Base-by-base conservation (phyloP, 2,113 vertebrate genomes). In the Campylomormyrus tamandua region DNA sequence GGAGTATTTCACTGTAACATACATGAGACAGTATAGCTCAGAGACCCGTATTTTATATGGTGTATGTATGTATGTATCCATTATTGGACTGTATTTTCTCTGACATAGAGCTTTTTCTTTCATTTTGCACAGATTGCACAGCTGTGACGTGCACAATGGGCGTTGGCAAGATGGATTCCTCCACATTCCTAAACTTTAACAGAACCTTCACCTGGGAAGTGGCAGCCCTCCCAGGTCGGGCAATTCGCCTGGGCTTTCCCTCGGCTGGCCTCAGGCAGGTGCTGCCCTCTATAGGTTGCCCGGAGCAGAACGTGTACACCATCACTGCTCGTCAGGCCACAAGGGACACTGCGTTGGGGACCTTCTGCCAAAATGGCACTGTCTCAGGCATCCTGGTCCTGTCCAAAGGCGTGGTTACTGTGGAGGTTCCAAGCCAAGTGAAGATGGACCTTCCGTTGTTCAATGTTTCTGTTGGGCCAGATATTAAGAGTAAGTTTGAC, bases 201-300 rank as follows among this genome's bases (percentile, higher is more conserved):
- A 97, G 95, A 88, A 98, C 93, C 1, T 98, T 96, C 90, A 91
- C 90, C 92, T 99, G 98, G 98, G 95, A 96, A 0, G 92, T 98
- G 90, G 95, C 17, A 0, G 95, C 96, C 0, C 89, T 90, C 0
- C 91, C 85, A 1, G 94, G 90, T 1, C 93, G 93, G 2, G 95
- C 96, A 0, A 92, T 98, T 3, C 94, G 94, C 46, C 92, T 98
- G 84, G 94, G 93, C 58, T 98, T 99, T 91, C 91, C 92, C 4
- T 13, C 4, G 0, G 90, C 89, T 0, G 96, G 96, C 89, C 92
- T 99, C 62, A 95, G 91, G 42, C 98, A 97, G 94, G 92, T 98
- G 0, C 45, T 84, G 10, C 95, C 95, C 0, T 94, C 93, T 0
- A 93, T 93, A 39, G 91, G 0, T 0, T 99, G 98, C 92, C 92